Percentiles rank a stretch among this genome's conserved stretches.
These are phyloP conservation scores for Phorcus lineatus DNA, from an alignment of 2,888 invertebrate species.

Conservation along the genomic window DNA sequence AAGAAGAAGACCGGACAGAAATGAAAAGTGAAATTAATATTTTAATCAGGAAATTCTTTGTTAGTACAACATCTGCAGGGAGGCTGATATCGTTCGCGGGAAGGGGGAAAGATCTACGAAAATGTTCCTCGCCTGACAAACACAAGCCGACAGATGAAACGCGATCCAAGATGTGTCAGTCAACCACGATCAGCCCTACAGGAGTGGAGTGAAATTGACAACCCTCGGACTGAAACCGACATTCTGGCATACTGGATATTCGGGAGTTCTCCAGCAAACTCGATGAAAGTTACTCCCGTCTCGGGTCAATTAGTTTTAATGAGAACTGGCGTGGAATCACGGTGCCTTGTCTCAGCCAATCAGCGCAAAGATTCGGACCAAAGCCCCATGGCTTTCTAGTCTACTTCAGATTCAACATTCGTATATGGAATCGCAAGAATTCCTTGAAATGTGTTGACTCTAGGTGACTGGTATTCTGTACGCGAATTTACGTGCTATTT, in stretches of 20 bases:
- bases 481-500: not conserved
- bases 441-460: conserved; percentile 5
- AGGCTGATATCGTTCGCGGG: not conserved
- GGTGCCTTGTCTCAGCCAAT: conserved; percentile 2
- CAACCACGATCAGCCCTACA: not conserved
- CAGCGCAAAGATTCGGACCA: not conserved
- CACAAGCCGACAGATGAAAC: conserved; percentile 19
- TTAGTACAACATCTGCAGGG: not conserved
- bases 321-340: conserved; percentile 1
- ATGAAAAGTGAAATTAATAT: conserved; percentile 12
- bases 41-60: conserved; percentile 22
- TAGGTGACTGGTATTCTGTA: conserved; percentile 24
- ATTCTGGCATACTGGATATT: conserved; percentile 15
- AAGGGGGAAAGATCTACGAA: conserved; percentile 12
- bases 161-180: conserved; percentile 9
- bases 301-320: conserved; percentile 21
- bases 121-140: conserved; percentile 14
- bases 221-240: not conserved
- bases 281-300: conserved; percentile 20
- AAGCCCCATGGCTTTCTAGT: not conserved
- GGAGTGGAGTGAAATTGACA: conserved; percentile 3
- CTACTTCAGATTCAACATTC: not conserved
- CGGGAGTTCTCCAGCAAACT: not conserved
- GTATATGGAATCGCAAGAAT: conserved; percentile 1
- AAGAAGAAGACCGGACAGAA: not conserved